phyloP scores from a whole-genome alignment of 2,113 vertebrate species.

The Marcusenius ussheri region DNA sequence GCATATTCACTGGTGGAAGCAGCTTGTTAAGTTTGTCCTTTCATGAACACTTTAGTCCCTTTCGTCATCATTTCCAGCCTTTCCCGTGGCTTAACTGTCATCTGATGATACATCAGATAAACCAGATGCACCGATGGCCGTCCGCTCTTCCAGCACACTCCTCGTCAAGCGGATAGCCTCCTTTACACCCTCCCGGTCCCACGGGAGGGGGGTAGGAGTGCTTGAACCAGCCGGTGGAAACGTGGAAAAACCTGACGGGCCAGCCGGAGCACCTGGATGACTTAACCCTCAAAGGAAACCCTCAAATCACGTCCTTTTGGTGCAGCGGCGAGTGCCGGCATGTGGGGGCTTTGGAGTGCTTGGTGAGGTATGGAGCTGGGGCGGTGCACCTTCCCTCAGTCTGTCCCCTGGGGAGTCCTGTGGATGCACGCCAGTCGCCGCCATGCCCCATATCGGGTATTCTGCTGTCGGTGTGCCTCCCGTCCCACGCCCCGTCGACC shows the following conservation, averaged over 20 bases:
- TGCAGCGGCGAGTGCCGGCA: neutral
- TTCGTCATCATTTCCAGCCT: neutral
- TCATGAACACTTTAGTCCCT: neutral
- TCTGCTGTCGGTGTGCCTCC: neutral
- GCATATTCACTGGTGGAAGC: neutral
- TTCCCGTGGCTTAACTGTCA: neutral
- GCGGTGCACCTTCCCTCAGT: neutral
- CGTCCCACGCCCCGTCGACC: neutral
- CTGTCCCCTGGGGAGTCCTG: neutral
- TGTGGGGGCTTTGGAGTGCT: neutral
- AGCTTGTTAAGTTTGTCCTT: neutral
- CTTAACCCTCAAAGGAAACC: neutral
- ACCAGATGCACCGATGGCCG: neutral
- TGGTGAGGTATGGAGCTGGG: neutral
- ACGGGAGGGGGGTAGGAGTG: neutral
- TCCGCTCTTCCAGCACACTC: neutral
- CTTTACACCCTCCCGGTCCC: neutral
- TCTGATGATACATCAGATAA: neutral
- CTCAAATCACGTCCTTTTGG: neutral
- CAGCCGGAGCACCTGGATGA: neutral
- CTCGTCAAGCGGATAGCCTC: neutral
- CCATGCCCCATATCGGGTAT: neutral
- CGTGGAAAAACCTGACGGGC: neutral
- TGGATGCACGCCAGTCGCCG: neutral
- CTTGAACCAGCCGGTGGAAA: neutral